These are phyloP conservation scores for Dynastes tityus DNA, from an alignment of 2,888 invertebrate species.

Conservation along the genomic window DNA sequence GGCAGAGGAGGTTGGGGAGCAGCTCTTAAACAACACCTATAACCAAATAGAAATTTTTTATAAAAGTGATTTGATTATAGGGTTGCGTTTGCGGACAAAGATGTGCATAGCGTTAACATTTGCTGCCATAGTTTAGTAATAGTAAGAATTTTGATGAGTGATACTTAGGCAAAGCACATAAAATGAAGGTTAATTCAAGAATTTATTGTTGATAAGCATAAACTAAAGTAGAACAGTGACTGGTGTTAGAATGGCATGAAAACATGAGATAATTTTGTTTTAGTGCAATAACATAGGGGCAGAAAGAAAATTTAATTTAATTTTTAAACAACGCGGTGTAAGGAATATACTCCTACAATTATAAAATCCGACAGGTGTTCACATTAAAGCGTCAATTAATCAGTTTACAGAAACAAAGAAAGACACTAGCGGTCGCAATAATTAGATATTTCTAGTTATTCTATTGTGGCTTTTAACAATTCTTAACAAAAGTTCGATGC, in stretches of 20 bases:
- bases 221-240: not conserved
- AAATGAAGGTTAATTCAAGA: not conserved
- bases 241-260: too few relatives aligned
- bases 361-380: too few relatives aligned
- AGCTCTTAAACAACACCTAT: slow-evolving; percentile 69
- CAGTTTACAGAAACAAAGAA: too few relatives aligned
- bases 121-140: slow-evolving; percentile 61
- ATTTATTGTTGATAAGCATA: not conserved
- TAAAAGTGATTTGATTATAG: slow-evolving; percentile 55
- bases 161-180: slow-evolving; percentile 19
- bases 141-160: not conserved
- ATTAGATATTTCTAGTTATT: too few relatives aligned
- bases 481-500: too few relatives aligned
- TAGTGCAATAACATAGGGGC: not conserved
- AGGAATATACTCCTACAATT: too few relatives aligned
- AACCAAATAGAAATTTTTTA: slow-evolving; percentile 62
- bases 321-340: too few relatives aligned
- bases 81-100: slow-evolving; percentile 49
- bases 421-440: too few relatives aligned
- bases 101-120: slow-evolving; percentile 66
- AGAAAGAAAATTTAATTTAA: too few relatives aligned
- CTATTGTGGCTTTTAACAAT: too few relatives aligned
- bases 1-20: slow-evolving; percentile 60
- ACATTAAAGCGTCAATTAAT: too few relatives aligned
- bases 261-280: too few relatives aligned